Evolutionary conservation across 1,140 invertebrate species (phyloP).

Genomic region (Drosophila willistoni): DNA sequence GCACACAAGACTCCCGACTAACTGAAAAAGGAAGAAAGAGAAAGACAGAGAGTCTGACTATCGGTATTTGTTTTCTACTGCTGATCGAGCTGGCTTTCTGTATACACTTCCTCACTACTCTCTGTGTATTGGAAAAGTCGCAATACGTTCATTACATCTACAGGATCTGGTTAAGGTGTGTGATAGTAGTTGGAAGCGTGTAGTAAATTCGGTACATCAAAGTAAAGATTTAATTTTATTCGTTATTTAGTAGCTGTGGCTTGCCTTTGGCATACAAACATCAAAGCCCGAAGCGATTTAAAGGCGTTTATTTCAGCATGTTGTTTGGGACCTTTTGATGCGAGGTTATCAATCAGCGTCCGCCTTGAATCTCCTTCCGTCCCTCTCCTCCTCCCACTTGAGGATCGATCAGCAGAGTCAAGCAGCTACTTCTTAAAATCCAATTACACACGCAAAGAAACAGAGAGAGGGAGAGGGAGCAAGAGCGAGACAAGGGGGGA

Average conservation of each 20-base stretch:
- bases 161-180: background rate
- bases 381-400: slow-evolving; percentile 2
- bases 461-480: slow-evolving; percentile 8
- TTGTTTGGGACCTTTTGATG: slow-evolving; percentile 64
- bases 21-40: too few species aligned
- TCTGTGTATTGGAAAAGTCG: background rate
- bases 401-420: slow-evolving; percentile 5
- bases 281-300: slow-evolving; percentile 58
- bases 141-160: background rate
- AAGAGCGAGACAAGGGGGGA: background rate
- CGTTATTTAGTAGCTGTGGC: slow-evolving; percentile 6
- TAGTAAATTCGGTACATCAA: slow-evolving; percentile 11
- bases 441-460: slow-evolving; percentile 68
- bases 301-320: slow-evolving; percentile 70
- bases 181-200: background rate
- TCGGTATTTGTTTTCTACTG: too few species aligned
- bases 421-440: slow-evolving; percentile 78
- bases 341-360: slow-evolving; percentile 75
- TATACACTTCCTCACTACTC: background rate
- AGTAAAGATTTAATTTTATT: slow-evolving; percentile 7
- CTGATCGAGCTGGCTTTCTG: background rate
- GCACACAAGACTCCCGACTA: slow-evolving; percentile 28
- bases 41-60: too few species aligned
- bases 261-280: slow-evolving; percentile 50
- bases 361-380: slow-evolving; percentile 25